Conservation (phyloP, 2,888 invertebrate genomes). For the Chrysopilus asiliformis region DNA sequence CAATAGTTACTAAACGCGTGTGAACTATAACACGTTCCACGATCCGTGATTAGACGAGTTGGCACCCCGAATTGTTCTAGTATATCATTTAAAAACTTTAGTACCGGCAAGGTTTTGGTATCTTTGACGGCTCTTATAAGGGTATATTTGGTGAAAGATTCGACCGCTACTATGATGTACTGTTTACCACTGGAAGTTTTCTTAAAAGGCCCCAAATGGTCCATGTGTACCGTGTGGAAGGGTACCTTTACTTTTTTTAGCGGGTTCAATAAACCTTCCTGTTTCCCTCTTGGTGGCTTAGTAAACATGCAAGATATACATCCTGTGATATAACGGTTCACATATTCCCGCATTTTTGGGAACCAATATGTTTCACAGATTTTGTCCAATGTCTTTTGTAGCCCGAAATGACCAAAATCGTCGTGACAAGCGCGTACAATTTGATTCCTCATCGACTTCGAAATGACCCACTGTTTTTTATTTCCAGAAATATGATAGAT, state of each 20-base stretch:
- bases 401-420: no score
- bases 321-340: slow-evolving; percentile 26
- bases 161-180: slow-evolving; percentile 26
- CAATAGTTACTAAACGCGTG: neutral
- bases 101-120: neutral
- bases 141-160: slow-evolving; percentile 17
- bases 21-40: no score
- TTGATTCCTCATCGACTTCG: no score
- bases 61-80: neutral
- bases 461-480: slow-evolving; percentile 15
- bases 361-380: no score
- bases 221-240: no score
- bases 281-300: slow-evolving; percentile 20
- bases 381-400: no score
- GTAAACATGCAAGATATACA: no score
- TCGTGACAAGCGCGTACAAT: slow-evolving; percentile 17
- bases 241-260: slow-evolving; percentile 23
- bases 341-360: slow-evolving; percentile 26
- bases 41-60: neutral
- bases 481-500: neutral
- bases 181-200: slow-evolving; percentile 22
- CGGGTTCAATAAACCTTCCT: slow-evolving; percentile 12
- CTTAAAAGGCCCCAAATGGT: slow-evolving; percentile 32
- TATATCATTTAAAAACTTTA: neutral
- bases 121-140: neutral